phyloP scores from a whole-genome alignment of 2,797 vertebrate species.

The Helarctos malayanus region DNA sequence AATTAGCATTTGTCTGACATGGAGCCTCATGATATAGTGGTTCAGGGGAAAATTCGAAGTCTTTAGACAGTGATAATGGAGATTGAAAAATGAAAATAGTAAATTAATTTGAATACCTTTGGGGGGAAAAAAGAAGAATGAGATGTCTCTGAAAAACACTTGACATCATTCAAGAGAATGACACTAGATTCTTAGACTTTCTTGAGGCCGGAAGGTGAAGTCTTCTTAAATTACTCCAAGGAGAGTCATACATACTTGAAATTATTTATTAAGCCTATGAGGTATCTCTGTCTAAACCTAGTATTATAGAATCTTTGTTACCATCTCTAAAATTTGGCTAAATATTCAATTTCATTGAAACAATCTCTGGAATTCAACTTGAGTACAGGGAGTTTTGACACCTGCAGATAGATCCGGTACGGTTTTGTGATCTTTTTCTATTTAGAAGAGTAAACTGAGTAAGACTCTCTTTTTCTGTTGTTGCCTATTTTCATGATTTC shows the following conservation, averaged over 20 bases:
- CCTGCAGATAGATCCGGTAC: neutral
- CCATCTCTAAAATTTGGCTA: neutral
- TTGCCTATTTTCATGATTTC: constrained; percentile 18
- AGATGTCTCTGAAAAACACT: neutral
- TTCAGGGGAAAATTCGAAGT: neutral
- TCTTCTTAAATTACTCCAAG: neutral
- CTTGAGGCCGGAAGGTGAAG: neutral
- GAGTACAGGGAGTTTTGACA: neutral
- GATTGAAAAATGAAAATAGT: neutral
- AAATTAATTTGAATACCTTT: neutral
- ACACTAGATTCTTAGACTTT: neutral
- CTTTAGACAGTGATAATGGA: neutral
- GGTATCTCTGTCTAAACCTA: neutral
- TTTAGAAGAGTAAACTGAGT: constrained; percentile 12
- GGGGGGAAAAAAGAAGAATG: neutral
- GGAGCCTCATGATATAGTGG: neutral
- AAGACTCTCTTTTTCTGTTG: neutral
- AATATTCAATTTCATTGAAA: constrained; percentile 47
- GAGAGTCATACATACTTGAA: neutral
- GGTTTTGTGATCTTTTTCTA: neutral
- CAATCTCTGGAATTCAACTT: neutral
- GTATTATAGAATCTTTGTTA: neutral
- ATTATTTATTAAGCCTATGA: neutral
- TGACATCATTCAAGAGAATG: neutral
- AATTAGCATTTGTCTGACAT: neutral